Evolutionary conservation across 2,797 vertebrate species (phyloP).

Genomic region (Xenops minutus): DNA sequence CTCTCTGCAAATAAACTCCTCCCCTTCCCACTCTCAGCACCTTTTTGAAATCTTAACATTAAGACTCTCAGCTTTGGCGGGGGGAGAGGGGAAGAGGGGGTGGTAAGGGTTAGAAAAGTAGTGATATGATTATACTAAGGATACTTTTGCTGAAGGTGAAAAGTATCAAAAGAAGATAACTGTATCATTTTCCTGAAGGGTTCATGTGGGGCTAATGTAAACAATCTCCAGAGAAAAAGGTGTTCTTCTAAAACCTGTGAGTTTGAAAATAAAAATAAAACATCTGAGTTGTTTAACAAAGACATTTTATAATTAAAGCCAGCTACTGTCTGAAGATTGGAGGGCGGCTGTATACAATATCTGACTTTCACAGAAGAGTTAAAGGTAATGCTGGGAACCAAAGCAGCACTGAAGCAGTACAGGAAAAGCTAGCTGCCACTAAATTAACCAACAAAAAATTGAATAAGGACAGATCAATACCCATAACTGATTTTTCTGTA

Average conservation of each 20-base stretch:
- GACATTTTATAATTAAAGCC: not conserved
- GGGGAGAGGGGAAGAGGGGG: too few species aligned
- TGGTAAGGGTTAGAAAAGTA: too few species aligned
- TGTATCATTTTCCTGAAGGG: not conserved
- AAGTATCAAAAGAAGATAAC: not conserved
- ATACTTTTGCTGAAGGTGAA: constrained; percentile 14
- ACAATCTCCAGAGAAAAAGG: not conserved
- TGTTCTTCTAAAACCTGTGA: not conserved
- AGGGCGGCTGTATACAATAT: not conserved
- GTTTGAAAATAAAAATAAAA: not conserved
- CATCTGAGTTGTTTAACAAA: not conserved
- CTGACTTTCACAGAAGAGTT: not conserved
- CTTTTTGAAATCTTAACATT: not conserved
- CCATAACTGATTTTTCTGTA: constrained; percentile 4
- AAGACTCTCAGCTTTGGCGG: not conserved
- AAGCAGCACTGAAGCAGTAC: not conserved
- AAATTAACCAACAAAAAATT: constrained; percentile 12
- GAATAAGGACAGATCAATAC: constrained; percentile 28
- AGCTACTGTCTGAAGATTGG: not conserved
- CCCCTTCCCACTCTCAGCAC: not conserved
- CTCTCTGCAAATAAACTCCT: not conserved
- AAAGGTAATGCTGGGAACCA: not conserved
- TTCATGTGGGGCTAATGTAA: not conserved
- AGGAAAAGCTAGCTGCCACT: constrained; percentile 5
- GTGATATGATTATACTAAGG: not conserved